Conservation (phyloP, 2,113 vertebrate species). For the Chaetops frenatus region DNA sequence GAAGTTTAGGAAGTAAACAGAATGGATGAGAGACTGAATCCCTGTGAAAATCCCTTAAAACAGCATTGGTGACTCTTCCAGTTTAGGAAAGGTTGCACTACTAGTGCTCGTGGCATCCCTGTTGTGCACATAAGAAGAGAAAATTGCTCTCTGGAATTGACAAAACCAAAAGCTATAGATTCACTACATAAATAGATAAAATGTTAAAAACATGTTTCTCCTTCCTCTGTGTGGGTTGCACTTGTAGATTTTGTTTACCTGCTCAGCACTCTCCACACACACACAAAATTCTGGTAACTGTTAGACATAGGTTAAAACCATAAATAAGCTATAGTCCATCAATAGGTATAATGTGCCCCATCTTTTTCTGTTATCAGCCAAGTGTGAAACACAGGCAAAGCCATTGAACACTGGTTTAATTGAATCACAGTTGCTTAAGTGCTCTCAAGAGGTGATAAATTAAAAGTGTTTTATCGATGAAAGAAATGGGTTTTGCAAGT, state of each 20-base stretch:
- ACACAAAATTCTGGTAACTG: not conserved
- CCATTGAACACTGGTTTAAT: slow-evolving; percentile 29
- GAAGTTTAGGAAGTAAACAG: not conserved
- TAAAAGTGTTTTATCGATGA: slow-evolving; percentile 26
- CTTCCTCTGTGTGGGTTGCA: not conserved
- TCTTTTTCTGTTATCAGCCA: slow-evolving; percentile 38
- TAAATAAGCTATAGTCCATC: slow-evolving; percentile 11
- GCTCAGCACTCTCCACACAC: not conserved
- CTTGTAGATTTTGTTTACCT: not conserved
- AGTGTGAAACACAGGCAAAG: not conserved
- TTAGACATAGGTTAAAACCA: slow-evolving; percentile 14
- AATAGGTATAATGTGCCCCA: not conserved
- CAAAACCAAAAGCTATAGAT: not conserved
- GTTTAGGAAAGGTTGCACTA: not conserved
- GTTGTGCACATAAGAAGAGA: not conserved
- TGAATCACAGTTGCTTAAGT: slow-evolving; percentile 55
- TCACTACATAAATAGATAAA: not conserved
- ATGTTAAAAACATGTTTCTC: not conserved
- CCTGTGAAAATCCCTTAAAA: not conserved
- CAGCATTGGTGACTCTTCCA: not conserved
- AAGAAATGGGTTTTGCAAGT: slow-evolving; percentile 30
- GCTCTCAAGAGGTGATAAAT: slow-evolving; percentile 46
- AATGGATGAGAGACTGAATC: not conserved
- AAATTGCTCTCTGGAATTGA: not conserved
- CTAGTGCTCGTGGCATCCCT: not conserved